Evolutionary conservation across 2,888 invertebrate genomes (phyloP), one percentile per base, ranked within the genome.

Genomic region (Amphipyra tragopoginis): DNA sequence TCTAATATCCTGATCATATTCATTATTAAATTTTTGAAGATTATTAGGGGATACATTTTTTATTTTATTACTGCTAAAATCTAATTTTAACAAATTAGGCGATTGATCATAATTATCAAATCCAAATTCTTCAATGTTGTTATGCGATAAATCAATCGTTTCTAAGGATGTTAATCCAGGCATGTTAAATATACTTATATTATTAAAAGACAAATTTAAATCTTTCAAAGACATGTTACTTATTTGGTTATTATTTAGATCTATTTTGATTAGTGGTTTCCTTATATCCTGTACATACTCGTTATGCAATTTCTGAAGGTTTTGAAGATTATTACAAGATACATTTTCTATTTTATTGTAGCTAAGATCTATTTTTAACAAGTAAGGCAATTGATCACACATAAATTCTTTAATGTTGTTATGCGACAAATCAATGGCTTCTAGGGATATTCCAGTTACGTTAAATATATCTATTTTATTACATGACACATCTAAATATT

Each of bases 181-280:
- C 9, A 58, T 14, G 9, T 61, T 39, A 10, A 56, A n/a, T 5
- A 11, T 33, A n/a, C 26, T 29, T 10, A 72, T 33, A 29, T 57
- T n/a, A 44, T 79, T 76, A n/a, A 9, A 56, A 0, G 73, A 79
- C 10, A 77, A 40, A 63, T 72, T 36, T n/a, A 77, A 40, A 47
- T 63, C 64, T 42, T 42, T 63, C 7, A 79, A 56, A 14, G 15
- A 56, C 0, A 36, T 45, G n/a, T 56, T 0, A 40, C 36, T 61
- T 43, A 66, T 66, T 9, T 53, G 42, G 4, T 72, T 70, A 45
- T 65, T 42, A 34, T 50, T 45, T 1, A 70, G 11, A 29, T 56
- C 21, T 34, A 70, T 42, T 39, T 45, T 36, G 0, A 47, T 29
- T 1, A 47, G 0, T 6, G 9, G 39, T 43, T 49, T 39, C 0